Conservation (phyloP, 2,888 invertebrate genomes). For the Craniophora ligustri region DNA sequence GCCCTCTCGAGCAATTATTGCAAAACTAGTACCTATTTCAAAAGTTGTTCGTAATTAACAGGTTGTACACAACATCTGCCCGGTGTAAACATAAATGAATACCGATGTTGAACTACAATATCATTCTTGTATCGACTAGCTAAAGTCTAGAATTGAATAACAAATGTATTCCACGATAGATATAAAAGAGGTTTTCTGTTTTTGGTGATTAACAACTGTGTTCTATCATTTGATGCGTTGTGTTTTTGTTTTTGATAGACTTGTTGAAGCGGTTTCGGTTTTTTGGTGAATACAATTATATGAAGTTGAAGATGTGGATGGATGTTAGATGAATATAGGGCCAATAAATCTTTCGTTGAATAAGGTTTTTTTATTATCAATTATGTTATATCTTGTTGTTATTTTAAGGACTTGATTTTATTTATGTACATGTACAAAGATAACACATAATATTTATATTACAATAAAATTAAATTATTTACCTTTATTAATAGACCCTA, state of each 20-base stretch:
- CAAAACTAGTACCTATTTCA: slow-evolving; percentile 74
- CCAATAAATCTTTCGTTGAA: too few species aligned
- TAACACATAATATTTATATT: too few species aligned
- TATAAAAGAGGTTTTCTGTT: slow-evolving; percentile 59
- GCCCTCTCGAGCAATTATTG: slow-evolving; percentile 76
- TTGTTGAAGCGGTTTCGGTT: slow-evolving; percentile 20
- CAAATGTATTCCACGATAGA: slow-evolving; percentile 14
- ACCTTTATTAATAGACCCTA: too few species aligned
- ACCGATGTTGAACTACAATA: slow-evolving; percentile 8
- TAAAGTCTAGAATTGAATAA: slow-evolving; percentile 41
- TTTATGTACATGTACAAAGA: too few species aligned
- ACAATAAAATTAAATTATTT: too few species aligned
- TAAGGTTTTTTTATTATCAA: too few species aligned
- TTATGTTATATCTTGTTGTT: too few species aligned
- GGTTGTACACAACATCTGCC: slow-evolving; percentile 76
- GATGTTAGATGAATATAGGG: too few species aligned
- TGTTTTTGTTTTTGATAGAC: slow-evolving; percentile 47
- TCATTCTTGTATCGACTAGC: slow-evolving; percentile 1
- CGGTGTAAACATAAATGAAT: slow-evolving; percentile 42
- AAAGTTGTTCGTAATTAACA: slow-evolving; percentile 79
- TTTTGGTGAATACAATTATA: slow-evolving; percentile 13
- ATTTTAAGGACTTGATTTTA: too few species aligned
- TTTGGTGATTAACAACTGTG: slow-evolving; percentile 70
- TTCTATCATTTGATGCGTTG: slow-evolving; percentile 64
- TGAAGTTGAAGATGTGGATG: background rate